Conservation (phyloP, 2,113 vertebrate genomes). For the Dipodomys ordii region DNA sequence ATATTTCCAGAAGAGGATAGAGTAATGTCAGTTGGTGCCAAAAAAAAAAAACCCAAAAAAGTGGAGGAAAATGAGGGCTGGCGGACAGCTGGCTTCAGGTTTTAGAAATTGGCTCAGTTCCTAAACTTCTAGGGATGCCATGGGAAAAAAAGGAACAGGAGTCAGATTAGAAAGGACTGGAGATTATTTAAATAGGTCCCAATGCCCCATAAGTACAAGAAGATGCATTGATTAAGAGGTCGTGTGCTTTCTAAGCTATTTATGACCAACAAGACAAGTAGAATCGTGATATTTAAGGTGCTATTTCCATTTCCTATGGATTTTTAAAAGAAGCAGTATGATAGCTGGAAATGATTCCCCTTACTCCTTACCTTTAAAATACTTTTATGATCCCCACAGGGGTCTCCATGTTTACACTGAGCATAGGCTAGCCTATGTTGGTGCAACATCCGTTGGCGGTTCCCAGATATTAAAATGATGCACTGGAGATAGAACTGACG, state of each 20-base stretch:
- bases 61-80: neutral
- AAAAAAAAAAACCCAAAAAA: neutral
- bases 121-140: neutral
- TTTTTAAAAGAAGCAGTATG: neutral
- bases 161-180: neutral
- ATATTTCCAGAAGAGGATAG: neutral
- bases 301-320: neutral
- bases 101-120: neutral
- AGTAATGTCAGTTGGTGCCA: neutral
- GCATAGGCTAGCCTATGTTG: neutral
- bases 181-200: neutral
- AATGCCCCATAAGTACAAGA: neutral
- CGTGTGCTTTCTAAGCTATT: neutral
- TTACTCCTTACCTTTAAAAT: neutral
- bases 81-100: neutral
- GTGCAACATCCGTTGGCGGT: constrained; percentile 54
- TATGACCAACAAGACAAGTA: neutral
- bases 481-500: neutral
- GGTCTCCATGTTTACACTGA: neutral
- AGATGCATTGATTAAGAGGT: neutral
- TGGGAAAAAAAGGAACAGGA: too few relatives aligned
- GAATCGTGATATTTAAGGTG: neutral
- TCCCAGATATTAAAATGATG: constrained; percentile 20
- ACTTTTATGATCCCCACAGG: neutral
- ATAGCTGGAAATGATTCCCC: neutral